Evolutionary conservation across 1,140 invertebrate species (phyloP).

Genomic region (Drosophila sulfurigaster): DNA sequence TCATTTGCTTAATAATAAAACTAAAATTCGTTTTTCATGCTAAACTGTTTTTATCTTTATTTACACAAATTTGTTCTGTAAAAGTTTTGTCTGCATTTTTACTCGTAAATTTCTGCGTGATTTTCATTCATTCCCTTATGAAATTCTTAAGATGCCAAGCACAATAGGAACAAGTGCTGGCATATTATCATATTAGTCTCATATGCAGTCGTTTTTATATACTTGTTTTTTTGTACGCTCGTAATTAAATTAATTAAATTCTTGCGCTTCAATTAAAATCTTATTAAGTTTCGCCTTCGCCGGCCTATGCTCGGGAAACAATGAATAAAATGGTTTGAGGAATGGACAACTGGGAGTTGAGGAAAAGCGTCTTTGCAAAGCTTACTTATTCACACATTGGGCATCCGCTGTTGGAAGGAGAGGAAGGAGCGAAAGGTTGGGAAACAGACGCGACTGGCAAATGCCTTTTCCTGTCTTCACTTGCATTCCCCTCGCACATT

Average conservation of each 20-base stretch:
- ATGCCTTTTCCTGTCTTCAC: conserved; percentile 27
- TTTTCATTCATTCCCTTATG: neutral
- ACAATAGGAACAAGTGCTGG: neutral
- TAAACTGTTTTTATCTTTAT: too few species aligned
- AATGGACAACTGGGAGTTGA: conserved; percentile 25
- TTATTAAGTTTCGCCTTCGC: conserved; percentile 74
- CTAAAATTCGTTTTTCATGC: too few species aligned
- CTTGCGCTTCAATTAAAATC: conserved; percentile 84
- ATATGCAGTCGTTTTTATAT: conserved; percentile 25
- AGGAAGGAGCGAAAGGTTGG: conserved; percentile 7
- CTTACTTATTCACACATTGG: conserved; percentile 76
- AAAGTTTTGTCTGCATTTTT: neutral
- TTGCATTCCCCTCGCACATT: conserved; percentile 30
- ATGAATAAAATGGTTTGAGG: conserved; percentile 34
- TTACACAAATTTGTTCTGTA: too few species aligned
- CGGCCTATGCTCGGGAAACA: conserved; percentile 54
- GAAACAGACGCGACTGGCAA: conserved; percentile 37
- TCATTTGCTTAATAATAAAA: too few species aligned
- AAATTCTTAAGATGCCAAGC: neutral
- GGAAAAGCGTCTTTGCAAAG: conserved; percentile 58
- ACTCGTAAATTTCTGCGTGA: neutral
- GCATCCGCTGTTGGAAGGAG: conserved; percentile 15
- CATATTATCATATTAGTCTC: conserved; percentile 31
- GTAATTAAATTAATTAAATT: conserved; percentile 84
- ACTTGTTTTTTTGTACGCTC: conserved; percentile 47